These are phyloP conservation scores for Notamacropus eugenii DNA, from an alignment of 2,797 vertebrate genomes.

Conservation along the genomic window DNA sequence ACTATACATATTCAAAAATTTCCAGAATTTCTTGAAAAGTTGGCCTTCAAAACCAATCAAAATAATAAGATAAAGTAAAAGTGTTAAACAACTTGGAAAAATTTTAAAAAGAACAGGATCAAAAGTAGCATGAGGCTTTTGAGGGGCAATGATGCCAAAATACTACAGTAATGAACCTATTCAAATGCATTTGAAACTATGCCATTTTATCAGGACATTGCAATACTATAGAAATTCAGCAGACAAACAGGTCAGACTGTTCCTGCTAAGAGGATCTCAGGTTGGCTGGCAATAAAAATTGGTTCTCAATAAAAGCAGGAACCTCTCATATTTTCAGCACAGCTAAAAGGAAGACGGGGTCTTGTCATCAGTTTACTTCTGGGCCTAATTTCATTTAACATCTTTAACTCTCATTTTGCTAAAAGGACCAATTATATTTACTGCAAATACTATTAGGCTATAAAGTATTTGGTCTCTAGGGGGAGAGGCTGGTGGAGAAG, in stretches of 20 bases:
- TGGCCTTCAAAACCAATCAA: slow-evolving; percentile 39
- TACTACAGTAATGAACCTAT: slow-evolving; percentile 43
- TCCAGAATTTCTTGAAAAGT: neutral
- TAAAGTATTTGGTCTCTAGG: neutral
- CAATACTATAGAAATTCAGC: slow-evolving; percentile 21
- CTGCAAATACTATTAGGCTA: neutral
- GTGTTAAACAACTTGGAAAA: slow-evolving; percentile 23
- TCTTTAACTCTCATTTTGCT: neutral
- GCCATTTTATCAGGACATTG: slow-evolving; percentile 16
- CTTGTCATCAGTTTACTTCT: slow-evolving; percentile 16
- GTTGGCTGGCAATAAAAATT: neutral
- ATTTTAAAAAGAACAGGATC: slow-evolving; percentile 8
- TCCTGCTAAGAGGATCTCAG: slow-evolving; percentile 33
- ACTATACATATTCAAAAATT: neutral
- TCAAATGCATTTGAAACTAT: slow-evolving; percentile 42
- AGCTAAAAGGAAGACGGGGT: slow-evolving; percentile 4
- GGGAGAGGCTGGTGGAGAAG: neutral
- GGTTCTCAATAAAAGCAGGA: slow-evolving; percentile 36
- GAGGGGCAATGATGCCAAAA: slow-evolving; percentile 19
- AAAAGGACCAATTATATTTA: slow-evolving; percentile 10
- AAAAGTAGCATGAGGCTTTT: neutral
- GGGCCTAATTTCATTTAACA: slow-evolving; percentile 32
- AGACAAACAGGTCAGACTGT: slow-evolving; percentile 36
- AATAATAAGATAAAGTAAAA: slow-evolving; percentile 33
- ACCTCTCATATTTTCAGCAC: neutral